These are phyloP conservation scores for Bufo gargarizans DNA, from an alignment of 2,113 vertebrate genomes.

Conservation along the genomic window DNA sequence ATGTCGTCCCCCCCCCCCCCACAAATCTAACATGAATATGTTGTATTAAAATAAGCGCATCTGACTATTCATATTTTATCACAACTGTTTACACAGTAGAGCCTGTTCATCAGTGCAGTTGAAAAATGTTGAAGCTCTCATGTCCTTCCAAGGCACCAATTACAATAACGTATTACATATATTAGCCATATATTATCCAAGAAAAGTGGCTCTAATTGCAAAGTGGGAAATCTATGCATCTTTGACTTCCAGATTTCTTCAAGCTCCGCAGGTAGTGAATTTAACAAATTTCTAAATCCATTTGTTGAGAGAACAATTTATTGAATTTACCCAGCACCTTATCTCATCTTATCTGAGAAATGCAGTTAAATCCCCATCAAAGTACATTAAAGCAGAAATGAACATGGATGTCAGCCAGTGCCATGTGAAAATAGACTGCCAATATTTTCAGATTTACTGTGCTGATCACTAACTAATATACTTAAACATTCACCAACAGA, in stretches of 20 bases:
- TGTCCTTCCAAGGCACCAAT: not conserved
- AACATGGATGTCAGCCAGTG: constrained; percentile 47
- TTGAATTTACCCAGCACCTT: constrained; percentile 41
- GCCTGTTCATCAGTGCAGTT: not conserved
- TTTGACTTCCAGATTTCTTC: not conserved
- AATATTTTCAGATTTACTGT: constrained; percentile 24
- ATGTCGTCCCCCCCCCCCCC: no score
- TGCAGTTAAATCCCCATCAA: constrained; percentile 56
- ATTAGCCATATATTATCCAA: constrained; percentile 5
- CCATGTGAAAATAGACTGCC: constrained; percentile 32
- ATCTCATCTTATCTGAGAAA: constrained; percentile 55
- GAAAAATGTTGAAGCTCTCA: not conserved
- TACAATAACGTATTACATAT: not conserved
- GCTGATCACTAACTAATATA: not conserved
- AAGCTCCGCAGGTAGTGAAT: constrained; percentile 31
- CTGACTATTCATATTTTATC: not conserved
- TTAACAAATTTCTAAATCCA: constrained; percentile 53
- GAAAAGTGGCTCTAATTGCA: constrained; percentile 4
- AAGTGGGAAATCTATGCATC: not conserved
- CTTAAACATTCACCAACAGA: constrained; percentile 20
- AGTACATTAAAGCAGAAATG: constrained; percentile 46
- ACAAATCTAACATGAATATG: not conserved
- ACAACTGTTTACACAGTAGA: not conserved
- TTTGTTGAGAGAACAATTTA: constrained; percentile 52
- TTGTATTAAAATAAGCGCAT: not conserved